Base-by-base conservation (phyloP, 1,140 invertebrate genomes). In the Drosophila yakuba region DNA sequence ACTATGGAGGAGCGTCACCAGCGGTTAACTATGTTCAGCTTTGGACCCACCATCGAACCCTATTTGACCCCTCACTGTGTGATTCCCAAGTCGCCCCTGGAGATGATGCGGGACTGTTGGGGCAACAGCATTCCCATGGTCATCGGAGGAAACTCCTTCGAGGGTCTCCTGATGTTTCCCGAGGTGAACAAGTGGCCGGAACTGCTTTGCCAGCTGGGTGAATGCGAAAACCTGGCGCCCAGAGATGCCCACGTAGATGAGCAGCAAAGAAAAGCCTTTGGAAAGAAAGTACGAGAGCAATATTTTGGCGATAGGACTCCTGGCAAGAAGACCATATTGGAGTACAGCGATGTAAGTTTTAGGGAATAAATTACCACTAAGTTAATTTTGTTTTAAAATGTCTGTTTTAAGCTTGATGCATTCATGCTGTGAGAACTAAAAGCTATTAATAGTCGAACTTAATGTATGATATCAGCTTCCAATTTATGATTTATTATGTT, bases 61-160 rank as follows among this genome's bases (percentile, higher is more conserved):
- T 91, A 91, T 28, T 60, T 59, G 2, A 75, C 79, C 0, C 20
- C 67, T 4, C 73, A 90, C 35, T 91, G 88, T 41, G 91, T 93
- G 38, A 85, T 93, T 32, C 80, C 86, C 4, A 78, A 80, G 25
- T 55, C 85, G 0, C 92, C 93, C 2, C 60, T 92, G 1, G 84
- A 92, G 67, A 90, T 93, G 81, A 74, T 92, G 75, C 77, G 77
- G 45, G 76, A 81, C 15, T 91, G 91, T 7, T 92, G 92, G 86
- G 92, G 92, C 60, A 92, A 92, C 64, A 73, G 90, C 15, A 93
- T 93, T 48, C 93, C 93, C 20, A 54, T 93, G 56, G 74, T 93
- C 0, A 85, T 93, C 5, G 93, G 93, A 6, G 92, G 88, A 23
- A 92, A 90, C 58, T 91, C 91, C n/a, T 83, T 88, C 43, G 93